Evolutionary conservation across 1,140 invertebrate genomes (phyloP).

Genomic region (Eupristina koningsbergeri): DNA sequence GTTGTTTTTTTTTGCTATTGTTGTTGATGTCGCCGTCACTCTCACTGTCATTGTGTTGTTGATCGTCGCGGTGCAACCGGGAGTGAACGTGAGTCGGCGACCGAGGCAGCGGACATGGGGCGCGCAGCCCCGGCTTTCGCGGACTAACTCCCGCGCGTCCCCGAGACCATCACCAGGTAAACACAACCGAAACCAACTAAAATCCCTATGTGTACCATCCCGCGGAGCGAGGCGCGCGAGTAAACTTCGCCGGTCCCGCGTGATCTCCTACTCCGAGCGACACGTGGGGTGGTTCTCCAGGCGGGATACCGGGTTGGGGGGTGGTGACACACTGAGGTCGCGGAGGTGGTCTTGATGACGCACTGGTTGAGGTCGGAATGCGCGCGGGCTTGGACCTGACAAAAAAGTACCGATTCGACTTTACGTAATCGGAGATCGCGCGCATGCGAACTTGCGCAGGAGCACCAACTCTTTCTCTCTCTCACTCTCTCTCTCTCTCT

Average conservation of each 20-base stretch:
- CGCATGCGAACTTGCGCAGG: neutral
- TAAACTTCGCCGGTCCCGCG: neutral
- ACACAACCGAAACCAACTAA: neutral
- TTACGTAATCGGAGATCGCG: constrained; percentile 1
- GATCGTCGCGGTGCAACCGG: neutral
- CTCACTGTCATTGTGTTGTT: too few relatives aligned
- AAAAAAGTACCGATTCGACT: neutral
- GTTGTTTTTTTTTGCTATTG: too few relatives aligned
- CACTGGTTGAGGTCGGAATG: neutral
- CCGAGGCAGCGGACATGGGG: neutral
- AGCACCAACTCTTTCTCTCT: constrained; percentile 2
- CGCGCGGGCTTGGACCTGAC: neutral
- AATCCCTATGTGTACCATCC: neutral
- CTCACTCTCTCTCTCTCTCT: constrained; percentile 25
- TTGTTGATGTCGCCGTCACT: too few relatives aligned
- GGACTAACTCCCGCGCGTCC: neutral
- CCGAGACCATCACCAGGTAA: neutral
- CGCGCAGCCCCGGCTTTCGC: neutral
- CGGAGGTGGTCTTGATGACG: neutral
- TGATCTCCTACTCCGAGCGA: too few relatives aligned
- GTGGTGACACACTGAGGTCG: too few relatives aligned
- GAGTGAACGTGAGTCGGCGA: neutral
- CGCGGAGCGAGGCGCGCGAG: neutral
- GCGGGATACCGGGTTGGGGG: too few relatives aligned
- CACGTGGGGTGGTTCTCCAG: too few relatives aligned